Percentiles rank a stretch among this genome's conserved stretches.
These are phyloP conservation scores for Onychorhynchus coronatus DNA, from an alignment of 2,113 vertebrate genomes.

Conservation along the genomic window DNA sequence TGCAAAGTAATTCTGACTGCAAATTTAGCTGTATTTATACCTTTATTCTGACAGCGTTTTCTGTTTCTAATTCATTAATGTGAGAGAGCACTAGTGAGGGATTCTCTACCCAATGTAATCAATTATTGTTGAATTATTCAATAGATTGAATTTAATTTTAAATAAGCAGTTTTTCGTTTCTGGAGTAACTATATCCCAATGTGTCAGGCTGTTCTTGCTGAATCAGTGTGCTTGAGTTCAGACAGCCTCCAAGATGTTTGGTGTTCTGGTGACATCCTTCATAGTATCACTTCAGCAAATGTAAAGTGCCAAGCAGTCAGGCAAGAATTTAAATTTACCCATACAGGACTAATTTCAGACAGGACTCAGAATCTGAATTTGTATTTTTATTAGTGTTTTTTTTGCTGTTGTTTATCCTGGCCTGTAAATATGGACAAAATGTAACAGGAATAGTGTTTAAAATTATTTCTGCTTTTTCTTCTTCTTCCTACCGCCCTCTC, in stretches of 20 bases:
- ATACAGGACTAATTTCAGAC: neutral
- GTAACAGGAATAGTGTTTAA: neutral
- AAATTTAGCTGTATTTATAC: conserved; percentile 5
- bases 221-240: conserved; percentile 2
- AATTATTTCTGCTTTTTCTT: neutral
- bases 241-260: neutral
- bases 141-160: neutral
- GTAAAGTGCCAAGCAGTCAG: neutral
- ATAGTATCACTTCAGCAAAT: neutral
- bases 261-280: neutral
- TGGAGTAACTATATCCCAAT: neutral
- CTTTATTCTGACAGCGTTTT: neutral
- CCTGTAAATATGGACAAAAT: neutral
- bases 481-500: neutral
- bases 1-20: neutral
- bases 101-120: neutral
- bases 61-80: conserved; percentile 6
- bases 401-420: neutral
- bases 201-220: conserved; percentile 17
- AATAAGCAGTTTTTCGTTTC: neutral
- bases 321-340: neutral
- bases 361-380: neutral
- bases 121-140: conserved; percentile 50
- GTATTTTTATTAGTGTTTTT: neutral
- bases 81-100: neutral